Percentiles rank a stretch among this genome's conserved stretches.
Conservation (phyloP, 2,113 vertebrate genomes). For the Corythornis madagascariensis region DNA sequence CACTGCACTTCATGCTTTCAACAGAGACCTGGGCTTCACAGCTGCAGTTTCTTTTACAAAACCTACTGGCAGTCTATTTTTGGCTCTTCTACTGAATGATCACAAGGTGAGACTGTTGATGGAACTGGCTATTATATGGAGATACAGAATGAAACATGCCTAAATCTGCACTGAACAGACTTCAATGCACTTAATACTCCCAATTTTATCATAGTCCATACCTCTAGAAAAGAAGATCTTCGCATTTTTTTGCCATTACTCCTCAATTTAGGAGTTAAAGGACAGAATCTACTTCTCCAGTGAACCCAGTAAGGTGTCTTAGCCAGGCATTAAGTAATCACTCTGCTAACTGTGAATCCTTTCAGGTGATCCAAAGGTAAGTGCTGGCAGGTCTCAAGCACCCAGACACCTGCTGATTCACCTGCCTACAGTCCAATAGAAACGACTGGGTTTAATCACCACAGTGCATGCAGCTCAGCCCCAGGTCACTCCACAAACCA, state of each 20-base stretch:
- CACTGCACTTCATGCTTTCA: fast-evolving
- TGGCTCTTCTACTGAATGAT: not conserved
- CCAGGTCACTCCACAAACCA: not conserved
- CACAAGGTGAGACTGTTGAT: not conserved
- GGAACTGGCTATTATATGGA: not conserved
- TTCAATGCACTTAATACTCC: not conserved
- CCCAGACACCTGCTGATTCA: not conserved
- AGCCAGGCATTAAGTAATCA: not conserved
- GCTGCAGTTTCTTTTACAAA: not conserved
- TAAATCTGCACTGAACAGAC: not conserved
- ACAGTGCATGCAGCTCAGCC: fast-evolving
- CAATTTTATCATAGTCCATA: not conserved
- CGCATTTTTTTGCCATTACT: not conserved
- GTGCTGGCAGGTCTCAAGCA: not conserved
- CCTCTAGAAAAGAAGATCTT: not conserved
- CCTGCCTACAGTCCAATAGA: not conserved
- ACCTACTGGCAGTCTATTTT: not conserved
- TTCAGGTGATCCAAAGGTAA: not conserved
- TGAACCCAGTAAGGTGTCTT: not conserved
- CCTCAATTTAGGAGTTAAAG: not conserved
- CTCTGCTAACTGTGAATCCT: not conserved
- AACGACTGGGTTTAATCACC: not conserved
- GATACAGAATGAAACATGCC: not conserved
- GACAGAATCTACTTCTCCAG: not conserved
- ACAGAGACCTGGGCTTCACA: not conserved